These are phyloP conservation scores for Mus spicilegus DNA, from an alignment of 2,113 vertebrate genomes.

Conservation along the genomic window DNA sequence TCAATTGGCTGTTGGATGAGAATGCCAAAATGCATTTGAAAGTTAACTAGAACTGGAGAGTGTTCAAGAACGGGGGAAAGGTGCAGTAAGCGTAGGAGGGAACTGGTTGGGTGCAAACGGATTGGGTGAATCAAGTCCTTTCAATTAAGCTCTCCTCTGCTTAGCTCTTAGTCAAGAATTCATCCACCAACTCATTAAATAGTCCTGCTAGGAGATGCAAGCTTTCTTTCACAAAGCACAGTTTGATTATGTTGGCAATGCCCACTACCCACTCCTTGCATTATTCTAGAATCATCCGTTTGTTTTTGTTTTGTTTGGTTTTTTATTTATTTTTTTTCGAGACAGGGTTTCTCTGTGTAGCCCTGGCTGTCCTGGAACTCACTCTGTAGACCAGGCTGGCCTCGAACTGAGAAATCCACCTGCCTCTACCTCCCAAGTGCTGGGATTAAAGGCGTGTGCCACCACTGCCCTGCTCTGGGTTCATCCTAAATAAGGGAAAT, in stretches of 20 bases:
- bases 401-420: no score
- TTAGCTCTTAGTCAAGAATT: conserved; percentile 28
- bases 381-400: no score
- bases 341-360: no score
- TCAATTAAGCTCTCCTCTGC: conserved; percentile 21
- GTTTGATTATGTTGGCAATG: conserved; percentile 58
- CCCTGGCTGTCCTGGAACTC: no score
- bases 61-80: conserved; percentile 31
- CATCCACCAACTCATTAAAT: conserved; percentile 46
- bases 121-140: conserved; percentile 48
- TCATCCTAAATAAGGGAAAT: conserved; percentile 59
- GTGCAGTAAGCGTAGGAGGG: neutral
- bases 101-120: neutral
- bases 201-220: conserved; percentile 51
- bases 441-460: no score
- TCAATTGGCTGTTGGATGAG: conserved; percentile 4
- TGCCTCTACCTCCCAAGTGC: no score
- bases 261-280: conserved; percentile 53
- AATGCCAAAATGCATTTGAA: conserved; percentile 47
- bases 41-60: conserved; percentile 4
- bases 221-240: conserved; percentile 54
- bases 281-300: conserved; percentile 39
- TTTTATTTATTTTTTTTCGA: neutral
- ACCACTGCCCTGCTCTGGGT: neutral
- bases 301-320: no score